Percentiles rank a stretch among this genome's conserved stretches.
Conservation (phyloP, 2,888 invertebrate genomes). For the Sesia apiformis region DNA sequence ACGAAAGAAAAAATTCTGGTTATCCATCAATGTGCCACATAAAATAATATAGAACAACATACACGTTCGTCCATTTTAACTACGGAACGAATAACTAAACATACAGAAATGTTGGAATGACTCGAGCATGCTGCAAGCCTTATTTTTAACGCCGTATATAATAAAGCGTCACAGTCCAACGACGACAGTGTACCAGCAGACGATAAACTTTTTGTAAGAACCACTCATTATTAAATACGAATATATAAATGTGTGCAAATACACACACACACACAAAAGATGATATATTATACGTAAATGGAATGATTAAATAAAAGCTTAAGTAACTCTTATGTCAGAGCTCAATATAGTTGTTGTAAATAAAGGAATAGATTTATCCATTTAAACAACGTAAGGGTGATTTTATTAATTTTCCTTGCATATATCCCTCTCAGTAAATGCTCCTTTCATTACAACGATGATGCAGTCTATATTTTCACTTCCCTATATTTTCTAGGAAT, state of each 20-base stretch:
- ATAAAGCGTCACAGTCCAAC: constrained; percentile 13
- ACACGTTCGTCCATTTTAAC: constrained; percentile 19
- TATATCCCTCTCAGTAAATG: too few relatives aligned
- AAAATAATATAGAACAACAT: not conserved
- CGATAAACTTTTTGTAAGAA: not conserved
- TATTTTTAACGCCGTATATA: constrained; percentile 22
- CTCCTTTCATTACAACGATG: too few relatives aligned
- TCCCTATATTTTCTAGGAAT: too few relatives aligned
- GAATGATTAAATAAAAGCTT: too few relatives aligned
- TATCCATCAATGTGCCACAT: constrained; percentile 19
- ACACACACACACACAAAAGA: not conserved
- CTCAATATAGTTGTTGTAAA: too few relatives aligned
- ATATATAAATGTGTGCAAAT: not conserved
- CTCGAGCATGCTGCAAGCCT: constrained; percentile 19
- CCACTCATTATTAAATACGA: not conserved
- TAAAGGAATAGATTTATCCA: too few relatives aligned
- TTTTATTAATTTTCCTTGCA: too few relatives aligned
- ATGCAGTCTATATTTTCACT: too few relatives aligned
- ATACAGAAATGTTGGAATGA: constrained; percentile 32
- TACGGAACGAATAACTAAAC: constrained; percentile 18
- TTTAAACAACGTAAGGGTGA: too few relatives aligned
- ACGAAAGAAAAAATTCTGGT: constrained; percentile 23
- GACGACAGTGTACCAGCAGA: not conserved
- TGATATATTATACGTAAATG: not conserved
- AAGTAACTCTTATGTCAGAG: too few relatives aligned